A percentile compares a stretch with the other conserved stretches of the same genome.
Evolutionary conservation across 2,113 vertebrate genomes (phyloP).

Genomic region (Gallinago undulata): DNA sequence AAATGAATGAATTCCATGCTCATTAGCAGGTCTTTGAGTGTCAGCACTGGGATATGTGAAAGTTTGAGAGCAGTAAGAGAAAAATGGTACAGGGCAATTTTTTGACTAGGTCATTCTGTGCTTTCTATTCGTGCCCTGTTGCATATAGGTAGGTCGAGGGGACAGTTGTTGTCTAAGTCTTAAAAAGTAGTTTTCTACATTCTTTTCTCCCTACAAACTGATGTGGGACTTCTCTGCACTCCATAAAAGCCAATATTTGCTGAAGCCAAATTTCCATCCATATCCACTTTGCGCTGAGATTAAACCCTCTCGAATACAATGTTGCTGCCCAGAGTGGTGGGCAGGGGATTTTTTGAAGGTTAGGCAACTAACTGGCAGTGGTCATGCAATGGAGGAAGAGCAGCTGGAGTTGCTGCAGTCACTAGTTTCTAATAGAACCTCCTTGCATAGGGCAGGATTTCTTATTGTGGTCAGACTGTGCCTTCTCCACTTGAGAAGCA

Average conservation of each 20-base stretch:
- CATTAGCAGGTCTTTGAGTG: neutral
- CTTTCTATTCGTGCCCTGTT: neutral
- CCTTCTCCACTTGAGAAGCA: neutral
- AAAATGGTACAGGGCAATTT: neutral
- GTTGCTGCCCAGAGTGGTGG: neutral
- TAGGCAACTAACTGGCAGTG: accelerated
- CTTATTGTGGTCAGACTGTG: neutral
- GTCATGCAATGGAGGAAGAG: neutral
- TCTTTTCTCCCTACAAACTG: neutral
- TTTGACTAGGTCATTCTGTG: neutral
- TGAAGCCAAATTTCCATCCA: neutral
- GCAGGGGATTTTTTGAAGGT: neutral
- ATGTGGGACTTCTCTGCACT: accelerated
- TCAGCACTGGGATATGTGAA: neutral
- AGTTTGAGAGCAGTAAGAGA: neutral
- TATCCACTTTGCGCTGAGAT: neutral
- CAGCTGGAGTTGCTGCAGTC: neutral
- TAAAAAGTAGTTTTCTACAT: neutral
- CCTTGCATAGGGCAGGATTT: neutral
- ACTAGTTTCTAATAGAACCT: neutral
- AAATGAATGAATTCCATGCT: neutral
- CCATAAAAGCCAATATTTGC: neutral
- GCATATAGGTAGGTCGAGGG: neutral
- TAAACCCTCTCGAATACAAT: neutral
- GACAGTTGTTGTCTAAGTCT: neutral